These are phyloP conservation scores for Syrmaticus mikado DNA, from an alignment of 2,113 vertebrate genomes.

Conservation along the genomic window DNA sequence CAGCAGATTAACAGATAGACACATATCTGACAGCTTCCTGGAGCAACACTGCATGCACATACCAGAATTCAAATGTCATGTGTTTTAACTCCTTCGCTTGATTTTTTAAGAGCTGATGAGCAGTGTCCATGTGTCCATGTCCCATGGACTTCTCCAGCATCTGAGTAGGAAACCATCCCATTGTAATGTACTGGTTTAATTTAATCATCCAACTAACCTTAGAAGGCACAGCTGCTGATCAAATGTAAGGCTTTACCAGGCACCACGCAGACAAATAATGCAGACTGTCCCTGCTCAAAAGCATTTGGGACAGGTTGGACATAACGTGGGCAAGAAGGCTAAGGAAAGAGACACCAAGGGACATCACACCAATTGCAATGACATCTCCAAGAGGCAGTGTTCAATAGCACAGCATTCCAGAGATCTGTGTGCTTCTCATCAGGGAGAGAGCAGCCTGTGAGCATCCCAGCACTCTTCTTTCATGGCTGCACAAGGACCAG, in stretches of 20 bases:
- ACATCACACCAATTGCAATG: not conserved
- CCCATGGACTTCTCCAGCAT: not conserved
- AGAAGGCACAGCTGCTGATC: not conserved
- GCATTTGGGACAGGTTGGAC: not conserved
- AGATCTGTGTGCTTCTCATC: not conserved
- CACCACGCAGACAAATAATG: not conserved
- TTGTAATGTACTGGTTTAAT: not conserved
- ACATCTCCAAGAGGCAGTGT: accelerated
- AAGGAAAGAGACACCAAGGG: accelerated
- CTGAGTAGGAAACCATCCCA: not conserved
- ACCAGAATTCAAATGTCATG: not conserved
- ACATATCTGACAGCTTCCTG: not conserved
- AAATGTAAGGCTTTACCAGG: not conserved
- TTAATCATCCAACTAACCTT: not conserved
- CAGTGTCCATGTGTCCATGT: no score
- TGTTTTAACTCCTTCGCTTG: not conserved
- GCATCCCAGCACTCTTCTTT: not conserved
- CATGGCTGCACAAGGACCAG: not conserved
- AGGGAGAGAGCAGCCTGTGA: not conserved
- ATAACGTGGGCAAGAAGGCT: not conserved
- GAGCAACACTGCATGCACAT: not conserved
- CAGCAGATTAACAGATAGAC: not conserved
- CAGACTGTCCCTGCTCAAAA: not conserved
- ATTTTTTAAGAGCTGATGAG: not conserved
- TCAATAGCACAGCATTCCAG: not conserved